Evolutionary conservation across 2,113 vertebrate species (phyloP), one percentile per base, ranked within the genome.

Genomic region (Carassius gibelio): DNA sequence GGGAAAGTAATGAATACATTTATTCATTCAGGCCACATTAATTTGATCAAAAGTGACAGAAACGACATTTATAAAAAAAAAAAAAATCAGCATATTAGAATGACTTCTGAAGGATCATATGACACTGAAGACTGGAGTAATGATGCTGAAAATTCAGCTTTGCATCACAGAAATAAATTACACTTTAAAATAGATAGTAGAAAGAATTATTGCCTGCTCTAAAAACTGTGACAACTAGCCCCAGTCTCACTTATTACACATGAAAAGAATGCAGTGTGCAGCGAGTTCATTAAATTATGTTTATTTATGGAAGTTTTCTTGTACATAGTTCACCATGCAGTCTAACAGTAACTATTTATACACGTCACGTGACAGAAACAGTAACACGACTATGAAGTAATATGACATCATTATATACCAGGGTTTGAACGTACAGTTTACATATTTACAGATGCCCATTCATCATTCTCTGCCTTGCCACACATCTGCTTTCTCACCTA

Each of bases 401-500:
- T 96, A 94, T 95, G 96, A 91, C 91, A 93, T 94, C 94, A 95
- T 95, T 95, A 93, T 95, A 96, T 95, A 96, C 94, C 95, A 94
- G 92, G 92, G 93, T 95, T 94, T 95, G 90, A 93, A 94, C 90
- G 42, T 81, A 88, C 87, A 69, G 95, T 95, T 94, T 94, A 95
- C 95, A 96, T 96, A 98, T 97, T 93, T 97, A 98, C 97, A 98
- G 94, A 94, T 93, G 94, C 92, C 93, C 95, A 94, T 94, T 95
- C 93, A 94, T 95, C 95, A 94, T 93, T 91, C 93, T 92, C 92
- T 93, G 95, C 95, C 95, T 96, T 96, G 95, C 94, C 93, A 92
- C 94, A 90, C 87, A 88, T 75, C 88, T 71, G 77, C 82, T 83
- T 89, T 93, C 92, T 93, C 87, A 85, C 87, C 87, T 81, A 86